Percentiles rank a stretch among this genome's conserved stretches.
These are phyloP conservation scores for Agriopis leucophaearia DNA, from an alignment of 2,888 invertebrate genomes.

Conservation along the genomic window DNA sequence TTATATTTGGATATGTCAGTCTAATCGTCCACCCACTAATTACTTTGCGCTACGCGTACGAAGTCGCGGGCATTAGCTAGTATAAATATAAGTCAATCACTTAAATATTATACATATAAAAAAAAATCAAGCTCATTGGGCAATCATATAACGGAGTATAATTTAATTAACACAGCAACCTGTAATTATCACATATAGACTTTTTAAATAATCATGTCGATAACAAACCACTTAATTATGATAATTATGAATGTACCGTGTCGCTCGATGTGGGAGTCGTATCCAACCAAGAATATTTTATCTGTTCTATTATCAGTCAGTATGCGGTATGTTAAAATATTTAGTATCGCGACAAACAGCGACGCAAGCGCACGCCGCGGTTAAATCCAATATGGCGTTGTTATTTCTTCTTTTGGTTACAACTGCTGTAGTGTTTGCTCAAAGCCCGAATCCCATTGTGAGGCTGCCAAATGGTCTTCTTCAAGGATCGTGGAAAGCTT, in stretches of 20 bases:
- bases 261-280: slow-evolving; percentile 12
- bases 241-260: background rate
- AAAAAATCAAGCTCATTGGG: no score
- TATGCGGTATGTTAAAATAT: background rate
- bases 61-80: no score
- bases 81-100: no score
- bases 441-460: slow-evolving; percentile 67
- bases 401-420: slow-evolving; percentile 58
- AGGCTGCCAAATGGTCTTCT: slow-evolving; percentile 69
- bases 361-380: slow-evolving; percentile 56
- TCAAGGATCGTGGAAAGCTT: slow-evolving; percentile 73
- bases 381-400: slow-evolving; percentile 53
- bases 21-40: no score
- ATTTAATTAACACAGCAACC: no score
- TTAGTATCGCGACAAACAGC: slow-evolving; percentile 31
- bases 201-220: background rate
- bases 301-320: background rate
- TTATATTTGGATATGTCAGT: no score
- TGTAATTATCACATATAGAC: background rate
- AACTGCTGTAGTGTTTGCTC: slow-evolving; percentile 50
- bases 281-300: slow-evolving; percentile 18
- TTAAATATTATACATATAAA: no score
- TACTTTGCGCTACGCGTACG: no score
- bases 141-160: no score
- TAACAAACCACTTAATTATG: no score